Evolutionary conservation across 53 echinoderm and acorn worm species (phyloP), one percentile per base, ranked within the genome.

Genomic region (Crossaster papposus): DNA sequence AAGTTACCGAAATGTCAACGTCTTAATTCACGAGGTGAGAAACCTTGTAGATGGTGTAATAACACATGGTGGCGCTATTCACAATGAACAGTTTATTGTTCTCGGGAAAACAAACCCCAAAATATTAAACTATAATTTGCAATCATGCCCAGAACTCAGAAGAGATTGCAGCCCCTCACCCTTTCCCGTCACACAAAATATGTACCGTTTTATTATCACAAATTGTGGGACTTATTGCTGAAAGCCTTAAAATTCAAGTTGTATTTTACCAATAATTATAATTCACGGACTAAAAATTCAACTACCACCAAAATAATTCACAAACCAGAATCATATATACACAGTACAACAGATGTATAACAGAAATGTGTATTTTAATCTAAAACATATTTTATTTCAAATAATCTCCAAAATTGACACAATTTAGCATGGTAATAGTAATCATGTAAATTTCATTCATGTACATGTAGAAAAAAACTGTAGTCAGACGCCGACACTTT

Each of bases 21-120:
- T 54, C 52, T 17, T 28, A 17, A 15, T 14, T 52, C 28, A 51
- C n/a, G 50, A 14, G 53, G 2, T 63, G 64, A 44, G 64, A 20
- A 14, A 81, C 63, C 81, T 17, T 81, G 81, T 82, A 70, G 38
- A 65, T 82, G 65, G 70, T 82, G 38, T 44, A n/a, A 70, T 1
- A 44, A 26, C 82, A 68, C 82, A 38, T 44, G 82, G 70, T 82
- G 82, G 82, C 82, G 82, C 70, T 70, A 28, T 68, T 36, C 24
- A 58, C 6, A 58, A 18, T 58, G 12, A 58, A 20, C 58, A 20
- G 15, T 58, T 4, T 17, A 58, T 20, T 14, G 12, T 14, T 14
- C 17, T 20, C 2, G 58, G 58, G 58, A 15, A 4, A 4, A 58
- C 15, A 14, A 3, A 15, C 6, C 22, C 2, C 2, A n/a, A 58